phyloP scores from a whole-genome alignment of 2,888 invertebrate species.

The Drosophila mercatorum region DNA sequence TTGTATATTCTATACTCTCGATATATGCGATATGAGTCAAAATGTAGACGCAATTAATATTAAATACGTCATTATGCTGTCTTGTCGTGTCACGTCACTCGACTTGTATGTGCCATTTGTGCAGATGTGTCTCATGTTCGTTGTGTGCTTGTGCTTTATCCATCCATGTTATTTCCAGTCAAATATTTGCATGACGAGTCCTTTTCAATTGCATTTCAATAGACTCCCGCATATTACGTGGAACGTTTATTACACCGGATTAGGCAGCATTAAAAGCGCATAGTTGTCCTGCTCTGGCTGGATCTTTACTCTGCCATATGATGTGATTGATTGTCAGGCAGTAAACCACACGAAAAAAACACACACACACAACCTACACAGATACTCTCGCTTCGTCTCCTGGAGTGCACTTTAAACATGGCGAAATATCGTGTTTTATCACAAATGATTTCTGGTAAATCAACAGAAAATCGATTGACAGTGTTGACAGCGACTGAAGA shows the following conservation, averaged over 20 bases:
- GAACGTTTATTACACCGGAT: slow-evolving; percentile 78
- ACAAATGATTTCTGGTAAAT: slow-evolving; percentile 82
- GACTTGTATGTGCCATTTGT: background rate
- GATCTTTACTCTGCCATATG: slow-evolving; percentile 62
- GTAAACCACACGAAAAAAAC: slow-evolving; percentile 31
- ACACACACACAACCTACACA: background rate
- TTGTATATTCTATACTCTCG: background rate
- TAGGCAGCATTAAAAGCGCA: slow-evolving; percentile 77
- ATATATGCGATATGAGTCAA: background rate
- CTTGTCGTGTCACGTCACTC: background rate
- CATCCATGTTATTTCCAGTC: slow-evolving; percentile 61
- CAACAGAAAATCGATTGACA: slow-evolving; percentile 80
- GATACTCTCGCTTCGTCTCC: slow-evolving; percentile 29
- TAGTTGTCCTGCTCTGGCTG: slow-evolving; percentile 30
- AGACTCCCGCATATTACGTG: slow-evolving; percentile 71
- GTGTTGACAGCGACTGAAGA: slow-evolving; percentile 39
- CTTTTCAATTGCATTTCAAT: slow-evolving; percentile 72
- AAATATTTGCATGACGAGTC: slow-evolving; percentile 74
- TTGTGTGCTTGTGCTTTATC: slow-evolving; percentile 14
- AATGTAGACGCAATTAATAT: background rate
- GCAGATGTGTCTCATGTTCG: slow-evolving; percentile 3
- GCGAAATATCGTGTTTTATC: slow-evolving; percentile 84
- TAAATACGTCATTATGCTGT: background rate
- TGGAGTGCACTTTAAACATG: slow-evolving; percentile 79
- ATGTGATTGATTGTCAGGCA: slow-evolving; percentile 72